Base-by-base conservation (phyloP, 2,797 vertebrate species). In the Manis crassicaudata region DNA sequence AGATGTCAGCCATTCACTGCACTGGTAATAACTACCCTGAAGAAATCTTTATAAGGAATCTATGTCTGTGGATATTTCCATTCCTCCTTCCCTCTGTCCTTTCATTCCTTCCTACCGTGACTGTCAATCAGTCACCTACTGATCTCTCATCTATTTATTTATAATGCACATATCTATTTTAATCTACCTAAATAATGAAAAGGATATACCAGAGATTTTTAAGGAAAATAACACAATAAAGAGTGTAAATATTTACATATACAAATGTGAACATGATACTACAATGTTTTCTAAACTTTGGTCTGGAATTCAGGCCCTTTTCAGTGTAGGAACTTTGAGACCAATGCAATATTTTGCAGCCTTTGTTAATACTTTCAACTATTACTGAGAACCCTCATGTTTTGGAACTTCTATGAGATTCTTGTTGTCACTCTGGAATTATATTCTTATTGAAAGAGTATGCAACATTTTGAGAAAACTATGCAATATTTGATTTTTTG, bases 1-100 rank as follows among this genome's bases (percentile, higher is more conserved):
- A 98, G 97, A 94, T 97, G 97, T 95, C 97, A 98, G 97, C 18
- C 88, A 54, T 73, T 95, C 91, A 91, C 96, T 67, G 23, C 67
- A 27, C 21, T 83, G 14, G 35, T 75, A 35, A 23, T 62, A 76
- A 54, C n/a, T 14, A 32, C 17, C 2, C 46, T 46, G 85, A 62
- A 54, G 70, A 27, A 35, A 1, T 37, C 46, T 23, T 50, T 16
- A 52, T 40, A 32, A 46, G 37, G 18, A 62, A 37, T 40, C 21
- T 60, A 0, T 8, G 1, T 21, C 4, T 13, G 32, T 23, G 18
- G 3, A 8, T 79, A 9, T 54, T n/a, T n/a, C 68, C n/a, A 6
- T 60, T 8, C 81, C 12, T n/a, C 23, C 29, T 70, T 35, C 2
- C 6, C 23, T 65, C 60, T 40, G 0, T 20, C 8, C 37, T 62